Evolutionary conservation across 1,140 invertebrate species (phyloP).

Genomic region (Drosophila pseudoananassae): DNA sequence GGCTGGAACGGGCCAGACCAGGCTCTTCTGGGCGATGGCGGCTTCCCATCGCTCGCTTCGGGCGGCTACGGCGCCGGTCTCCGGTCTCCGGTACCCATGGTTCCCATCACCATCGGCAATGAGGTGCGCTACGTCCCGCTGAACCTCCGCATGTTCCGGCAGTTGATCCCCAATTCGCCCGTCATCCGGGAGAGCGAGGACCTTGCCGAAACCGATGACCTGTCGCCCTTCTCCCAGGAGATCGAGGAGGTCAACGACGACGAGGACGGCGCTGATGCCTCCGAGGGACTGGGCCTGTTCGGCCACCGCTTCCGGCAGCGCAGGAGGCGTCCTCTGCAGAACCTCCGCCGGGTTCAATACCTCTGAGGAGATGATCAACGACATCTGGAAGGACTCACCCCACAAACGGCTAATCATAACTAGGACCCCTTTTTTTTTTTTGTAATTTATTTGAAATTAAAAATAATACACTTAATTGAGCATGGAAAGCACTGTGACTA

Average conservation of each 20-base stretch:
- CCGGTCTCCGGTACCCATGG: constrained; percentile 44
- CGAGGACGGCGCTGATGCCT: neutral
- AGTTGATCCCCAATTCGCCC: constrained; percentile 18
- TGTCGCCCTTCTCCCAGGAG: neutral
- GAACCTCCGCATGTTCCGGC: constrained; percentile 59
- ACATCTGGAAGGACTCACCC: too few relatives aligned
- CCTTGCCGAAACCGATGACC: constrained; percentile 28
- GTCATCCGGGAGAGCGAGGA: constrained; percentile 42
- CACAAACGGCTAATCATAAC: neutral
- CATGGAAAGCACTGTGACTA: neutral
- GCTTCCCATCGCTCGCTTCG: neutral
- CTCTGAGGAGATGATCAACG: neutral
- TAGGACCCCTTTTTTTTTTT: constrained; percentile 19
- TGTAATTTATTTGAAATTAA: neutral
- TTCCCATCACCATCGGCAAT: constrained; percentile 62
- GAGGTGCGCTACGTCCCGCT: constrained; percentile 60
- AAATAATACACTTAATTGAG: neutral
- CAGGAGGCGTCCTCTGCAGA: constrained; percentile 27
- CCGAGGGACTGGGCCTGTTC: neutral
- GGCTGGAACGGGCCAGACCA: constrained; percentile 21
- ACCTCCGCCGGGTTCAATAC: constrained; percentile 45
- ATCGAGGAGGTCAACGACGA: neutral
- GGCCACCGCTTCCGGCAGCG: neutral
- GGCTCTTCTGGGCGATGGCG: neutral
- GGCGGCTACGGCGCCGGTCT: neutral